A percentile compares a stretch with the other conserved stretches of the same genome.
phyloP scores from a whole-genome alignment of 1,140 invertebrate genomes.

The Euura saliciscinereae region DNA sequence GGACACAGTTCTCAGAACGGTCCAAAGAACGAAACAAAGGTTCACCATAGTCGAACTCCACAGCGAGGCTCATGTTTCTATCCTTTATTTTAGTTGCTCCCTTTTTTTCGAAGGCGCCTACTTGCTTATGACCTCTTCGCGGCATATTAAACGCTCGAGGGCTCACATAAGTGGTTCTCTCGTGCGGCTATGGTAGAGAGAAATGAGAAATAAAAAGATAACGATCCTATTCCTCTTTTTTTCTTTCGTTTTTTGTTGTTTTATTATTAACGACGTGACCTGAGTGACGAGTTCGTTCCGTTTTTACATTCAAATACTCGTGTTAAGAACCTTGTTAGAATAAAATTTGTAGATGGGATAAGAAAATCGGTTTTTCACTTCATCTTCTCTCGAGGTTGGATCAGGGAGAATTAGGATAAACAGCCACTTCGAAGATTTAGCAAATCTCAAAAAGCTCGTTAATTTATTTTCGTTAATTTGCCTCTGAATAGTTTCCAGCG shows the following conservation, averaged over 20 bases:
- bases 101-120: neutral
- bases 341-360: neutral
- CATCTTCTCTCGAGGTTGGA: neutral
- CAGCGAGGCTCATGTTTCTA: too few species aligned
- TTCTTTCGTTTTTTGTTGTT: neutral
- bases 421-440: neutral
- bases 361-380: neutral
- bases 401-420: neutral
- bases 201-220: neutral
- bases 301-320: too few species aligned
- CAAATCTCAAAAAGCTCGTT: neutral
- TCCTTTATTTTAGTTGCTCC: too few species aligned
- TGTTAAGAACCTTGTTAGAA: neutral
- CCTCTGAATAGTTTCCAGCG: too few species aligned
- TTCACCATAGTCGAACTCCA: too few species aligned
- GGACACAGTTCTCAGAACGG: neutral
- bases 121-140: neutral
- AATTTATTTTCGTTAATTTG: neutral
- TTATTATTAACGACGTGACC: neutral
- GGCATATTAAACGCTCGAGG: neutral
- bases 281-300: too few species aligned
- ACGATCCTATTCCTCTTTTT: neutral
- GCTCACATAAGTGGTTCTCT: neutral
- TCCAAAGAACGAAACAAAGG: too few species aligned
- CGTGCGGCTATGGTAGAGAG: neutral